Evolutionary conservation across 1,140 invertebrate species (phyloP), one percentile per base, ranked within the genome.

Genomic region (Telenomus remus): DNA sequence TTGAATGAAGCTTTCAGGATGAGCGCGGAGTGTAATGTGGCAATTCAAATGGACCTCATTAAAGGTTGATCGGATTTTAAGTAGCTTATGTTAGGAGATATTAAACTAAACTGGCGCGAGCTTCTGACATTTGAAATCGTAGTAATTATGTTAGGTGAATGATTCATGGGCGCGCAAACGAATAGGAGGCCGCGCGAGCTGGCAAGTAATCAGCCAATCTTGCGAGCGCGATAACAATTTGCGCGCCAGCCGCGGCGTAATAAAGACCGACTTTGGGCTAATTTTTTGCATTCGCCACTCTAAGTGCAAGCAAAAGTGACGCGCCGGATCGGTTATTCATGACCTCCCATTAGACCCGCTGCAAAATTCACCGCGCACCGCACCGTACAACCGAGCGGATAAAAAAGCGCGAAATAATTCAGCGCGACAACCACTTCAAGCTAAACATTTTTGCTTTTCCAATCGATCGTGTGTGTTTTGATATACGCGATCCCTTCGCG

Each of bases 71-170:
- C 35, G 16, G 16, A 16, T 19, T 54, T 48, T 65, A 60, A 73
- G 60, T 65, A 73, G 69, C 61, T 73, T 73, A 65, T 65, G 46
- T 51, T 60, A 60, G 55, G 65, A 73, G 70, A 55, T 61, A 66
- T 59, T 72, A 59, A 72, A 57, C 69, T 12, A 44, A 39, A 11
- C 7, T 44, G 2, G 35, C 7, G 37, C 2, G 1, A 27, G 19
- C 39, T 44, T 61, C 61, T 55, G 50, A 73, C 55, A 44, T 54
- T 55, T 35, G 14, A 66, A 73, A 66, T 56, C 50, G 34, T 0
- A 73, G 48, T 61, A 65, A 66, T 73, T 61, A 47, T 37, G 16
- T 54, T 60, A 60, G 0, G 35, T 54, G 19, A 72, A 72, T 43
- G 6, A 72, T 72, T 48, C 42, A 60, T 46, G 8, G 0, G 1